Conservation (phyloP, 2,113 vertebrate species). For the Takifugu bimaculatus region DNA sequence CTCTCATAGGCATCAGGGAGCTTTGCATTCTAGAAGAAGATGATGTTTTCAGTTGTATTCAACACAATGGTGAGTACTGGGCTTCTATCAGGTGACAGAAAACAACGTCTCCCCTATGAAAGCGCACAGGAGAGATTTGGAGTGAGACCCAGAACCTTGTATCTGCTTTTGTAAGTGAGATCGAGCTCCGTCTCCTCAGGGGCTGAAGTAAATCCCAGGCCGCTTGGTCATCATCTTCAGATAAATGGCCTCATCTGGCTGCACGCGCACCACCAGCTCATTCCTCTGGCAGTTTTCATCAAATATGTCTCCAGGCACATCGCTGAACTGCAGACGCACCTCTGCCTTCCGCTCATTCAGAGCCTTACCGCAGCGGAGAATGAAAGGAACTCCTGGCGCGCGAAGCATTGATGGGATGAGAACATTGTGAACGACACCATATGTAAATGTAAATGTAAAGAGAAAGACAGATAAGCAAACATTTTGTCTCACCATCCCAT, state of each 20-base stretch:
- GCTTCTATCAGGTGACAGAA: too few relatives aligned
- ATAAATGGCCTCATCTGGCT: conserved; percentile 85
- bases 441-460: background rate
- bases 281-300: conserved; percentile 79
- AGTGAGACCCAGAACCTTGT: conserved; percentile 71
- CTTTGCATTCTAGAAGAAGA: conserved; percentile 76
- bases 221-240: conserved; percentile 91
- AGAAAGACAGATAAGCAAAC: background rate
- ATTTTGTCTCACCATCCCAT: conserved; percentile 82
- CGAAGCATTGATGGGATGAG: background rate
- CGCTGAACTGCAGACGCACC: conserved; percentile 84
- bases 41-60: too few relatives aligned
- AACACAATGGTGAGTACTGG: too few relatives aligned
- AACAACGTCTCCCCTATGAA: background rate
- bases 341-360: conserved; percentile 89
- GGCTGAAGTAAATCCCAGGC: conserved; percentile 82
- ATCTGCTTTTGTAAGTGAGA: conserved; percentile 86
- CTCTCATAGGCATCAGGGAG: conserved; percentile 87
- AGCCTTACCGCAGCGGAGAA: conserved; percentile 89
- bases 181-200: conserved; percentile 88
- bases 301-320: conserved; percentile 85
- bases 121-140: background rate
- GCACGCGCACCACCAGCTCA: conserved; percentile 85
- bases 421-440: background rate
- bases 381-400: conserved; percentile 81